Conservation (phyloP, 2,113 vertebrate genomes). For the Gnathonemus longibarbis region DNA sequence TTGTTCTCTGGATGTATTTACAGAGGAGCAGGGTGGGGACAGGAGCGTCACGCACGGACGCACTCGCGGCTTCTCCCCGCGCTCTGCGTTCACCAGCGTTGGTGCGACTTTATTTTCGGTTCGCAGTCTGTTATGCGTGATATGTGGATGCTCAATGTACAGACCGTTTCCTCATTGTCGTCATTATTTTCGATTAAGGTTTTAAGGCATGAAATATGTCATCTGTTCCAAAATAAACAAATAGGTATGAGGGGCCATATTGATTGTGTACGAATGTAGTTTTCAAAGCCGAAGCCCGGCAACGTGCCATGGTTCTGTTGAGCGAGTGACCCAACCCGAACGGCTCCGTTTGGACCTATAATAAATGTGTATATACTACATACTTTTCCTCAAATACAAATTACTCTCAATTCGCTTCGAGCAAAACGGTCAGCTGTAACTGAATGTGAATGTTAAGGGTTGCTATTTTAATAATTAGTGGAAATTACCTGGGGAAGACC, state of each 20-base stretch:
- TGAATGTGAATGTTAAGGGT: background rate
- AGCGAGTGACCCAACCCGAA: background rate
- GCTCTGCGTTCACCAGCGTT: background rate
- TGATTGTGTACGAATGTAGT: background rate
- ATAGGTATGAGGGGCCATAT: background rate
- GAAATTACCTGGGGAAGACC: conserved; percentile 22
- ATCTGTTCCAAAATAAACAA: background rate
- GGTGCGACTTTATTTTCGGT: background rate
- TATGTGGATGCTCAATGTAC: background rate
- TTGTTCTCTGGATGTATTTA: conserved; percentile 54
- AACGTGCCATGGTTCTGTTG: background rate
- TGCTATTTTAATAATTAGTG: conserved; percentile 25
- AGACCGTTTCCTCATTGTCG: background rate
- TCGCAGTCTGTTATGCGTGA: background rate
- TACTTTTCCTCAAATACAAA: background rate
- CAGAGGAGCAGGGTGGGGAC: conserved; percentile 33
- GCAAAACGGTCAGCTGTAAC: background rate
- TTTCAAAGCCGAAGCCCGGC: background rate
- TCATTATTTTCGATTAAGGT: background rate
- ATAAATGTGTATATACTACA: background rate
- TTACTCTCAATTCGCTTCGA: background rate
- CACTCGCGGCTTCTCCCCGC: background rate
- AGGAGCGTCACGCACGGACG: background rate
- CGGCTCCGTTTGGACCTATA: background rate
- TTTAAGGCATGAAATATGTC: background rate